Evolutionary conservation across 2,113 vertebrate genomes (phyloP).

Genomic region (Etheostoma cragini): DNA sequence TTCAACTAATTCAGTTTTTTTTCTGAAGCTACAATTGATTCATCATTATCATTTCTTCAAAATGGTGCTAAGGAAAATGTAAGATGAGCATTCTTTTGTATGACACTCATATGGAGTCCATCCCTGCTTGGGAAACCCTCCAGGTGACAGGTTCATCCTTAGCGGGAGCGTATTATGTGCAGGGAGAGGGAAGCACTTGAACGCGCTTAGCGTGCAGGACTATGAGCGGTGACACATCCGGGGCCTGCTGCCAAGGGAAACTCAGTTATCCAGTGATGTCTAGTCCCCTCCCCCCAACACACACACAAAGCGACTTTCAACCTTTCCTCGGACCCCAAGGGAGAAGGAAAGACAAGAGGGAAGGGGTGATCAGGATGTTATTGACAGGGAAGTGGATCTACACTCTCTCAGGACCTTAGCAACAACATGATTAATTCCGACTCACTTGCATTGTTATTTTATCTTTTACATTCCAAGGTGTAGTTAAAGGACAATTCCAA

Average conservation of each 20-base stretch:
- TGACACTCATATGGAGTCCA: background rate
- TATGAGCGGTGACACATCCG: slow-evolving; percentile 77
- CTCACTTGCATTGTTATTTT: background rate
- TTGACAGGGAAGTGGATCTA: slow-evolving; percentile 35
- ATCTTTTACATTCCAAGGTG: slow-evolving; percentile 12
- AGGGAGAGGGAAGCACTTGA: slow-evolving; percentile 61
- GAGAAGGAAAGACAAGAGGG: slow-evolving; percentile 5
- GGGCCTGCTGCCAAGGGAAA: slow-evolving; percentile 76
- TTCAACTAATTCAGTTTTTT: background rate
- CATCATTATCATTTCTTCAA: background rate
- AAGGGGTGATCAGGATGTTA: slow-evolving; percentile 42
- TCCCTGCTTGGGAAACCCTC: slow-evolving; percentile 32
- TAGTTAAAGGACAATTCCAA: background rate
- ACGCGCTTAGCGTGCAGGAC: slow-evolving; percentile 67
- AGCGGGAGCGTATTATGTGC: slow-evolving; percentile 57
- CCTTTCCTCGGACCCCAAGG: slow-evolving; percentile 43
- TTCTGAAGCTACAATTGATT: background rate
- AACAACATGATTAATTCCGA: slow-evolving; percentile 20
- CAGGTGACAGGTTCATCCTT: slow-evolving; percentile 71
- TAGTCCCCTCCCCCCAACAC: slow-evolving; percentile 27
- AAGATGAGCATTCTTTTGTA: background rate
- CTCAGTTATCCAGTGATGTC: slow-evolving; percentile 67
- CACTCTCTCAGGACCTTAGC: slow-evolving; percentile 11
- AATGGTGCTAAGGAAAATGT: background rate
- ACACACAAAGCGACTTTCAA: slow-evolving; percentile 20